phyloP scores from a whole-genome alignment of 2,797 vertebrate genomes.

The Cuniculus paca region DNA sequence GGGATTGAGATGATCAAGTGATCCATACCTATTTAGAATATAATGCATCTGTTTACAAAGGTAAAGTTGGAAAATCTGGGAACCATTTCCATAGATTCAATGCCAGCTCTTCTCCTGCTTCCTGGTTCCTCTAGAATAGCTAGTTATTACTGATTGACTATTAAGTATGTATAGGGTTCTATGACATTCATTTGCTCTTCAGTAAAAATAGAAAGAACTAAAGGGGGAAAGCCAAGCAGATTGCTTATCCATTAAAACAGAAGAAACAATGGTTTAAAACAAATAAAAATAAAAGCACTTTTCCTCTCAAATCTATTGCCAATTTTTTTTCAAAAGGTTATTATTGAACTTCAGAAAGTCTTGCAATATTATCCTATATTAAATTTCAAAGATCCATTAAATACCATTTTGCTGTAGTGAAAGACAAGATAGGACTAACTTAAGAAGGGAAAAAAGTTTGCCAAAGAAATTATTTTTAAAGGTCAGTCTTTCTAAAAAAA shows the following conservation, averaged over 20 bases:
- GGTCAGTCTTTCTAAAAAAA: conserved; percentile 62
- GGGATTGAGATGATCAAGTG: too few species aligned
- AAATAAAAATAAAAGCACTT: conserved; percentile 71
- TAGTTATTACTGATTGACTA: neutral
- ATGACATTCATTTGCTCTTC: conserved; percentile 53
- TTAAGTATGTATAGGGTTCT: conserved; percentile 26
- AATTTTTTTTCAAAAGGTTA: conserved; percentile 85
- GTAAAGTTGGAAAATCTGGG: conserved; percentile 6
- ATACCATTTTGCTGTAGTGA: conserved; percentile 76
- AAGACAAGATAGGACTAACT: conserved; percentile 79
- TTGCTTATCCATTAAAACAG: conserved; percentile 77
- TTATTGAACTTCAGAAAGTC: conserved; percentile 68
- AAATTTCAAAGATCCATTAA: conserved; percentile 84
- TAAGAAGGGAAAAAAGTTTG: conserved; percentile 75
- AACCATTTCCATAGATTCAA: neutral
- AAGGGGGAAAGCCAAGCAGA: conserved; percentile 71
- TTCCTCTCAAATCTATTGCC: conserved; percentile 81
- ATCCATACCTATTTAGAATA: too few species aligned
- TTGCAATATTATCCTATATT: conserved; percentile 47
- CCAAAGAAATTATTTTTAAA: conserved; percentile 63
- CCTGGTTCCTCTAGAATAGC: neutral
- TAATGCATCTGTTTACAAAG: neutral
- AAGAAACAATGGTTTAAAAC: conserved; percentile 79
- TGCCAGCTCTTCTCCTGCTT: conserved; percentile 7
- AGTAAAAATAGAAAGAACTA: conserved; percentile 40